phyloP scores from a whole-genome alignment of 2,113 vertebrate genomes.

The Stictonetta naevosa region DNA sequence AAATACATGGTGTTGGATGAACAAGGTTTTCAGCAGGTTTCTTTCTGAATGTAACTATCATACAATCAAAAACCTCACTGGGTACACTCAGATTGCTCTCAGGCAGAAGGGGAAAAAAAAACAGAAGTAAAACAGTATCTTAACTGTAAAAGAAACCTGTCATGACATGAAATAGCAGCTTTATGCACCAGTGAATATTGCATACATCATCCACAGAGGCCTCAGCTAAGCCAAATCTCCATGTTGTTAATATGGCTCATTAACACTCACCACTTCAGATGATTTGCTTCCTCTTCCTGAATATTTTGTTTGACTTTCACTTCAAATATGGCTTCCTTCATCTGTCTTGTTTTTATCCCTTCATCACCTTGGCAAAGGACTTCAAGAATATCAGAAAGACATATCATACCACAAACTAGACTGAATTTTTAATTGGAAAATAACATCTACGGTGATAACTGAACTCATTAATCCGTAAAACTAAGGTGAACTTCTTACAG shows the following conservation, averaged over 20 bases:
- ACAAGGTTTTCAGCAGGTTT: background rate
- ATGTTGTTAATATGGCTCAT: background rate
- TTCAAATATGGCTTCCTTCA: conserved; percentile 87
- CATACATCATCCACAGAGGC: background rate
- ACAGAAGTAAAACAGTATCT: background rate
- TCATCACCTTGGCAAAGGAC: conserved; percentile 66
- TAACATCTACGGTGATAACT: background rate
- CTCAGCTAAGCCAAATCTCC: background rate
- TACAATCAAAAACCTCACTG: background rate
- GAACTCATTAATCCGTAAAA: background rate
- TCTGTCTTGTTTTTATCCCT: conserved; percentile 74
- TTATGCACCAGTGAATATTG: background rate
- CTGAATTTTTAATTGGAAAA: background rate
- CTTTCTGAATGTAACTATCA: background rate
- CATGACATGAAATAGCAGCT: background rate
- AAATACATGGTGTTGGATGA: background rate
- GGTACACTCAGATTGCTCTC: background rate
- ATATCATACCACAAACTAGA: background rate
- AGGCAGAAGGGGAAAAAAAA: background rate
- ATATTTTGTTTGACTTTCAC: conserved; percentile 79
- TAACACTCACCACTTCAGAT: conserved; percentile 82
- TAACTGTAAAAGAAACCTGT: background rate
- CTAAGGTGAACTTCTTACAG: background rate
- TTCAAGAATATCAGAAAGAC: conserved; percentile 39
- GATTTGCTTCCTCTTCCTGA: conserved; percentile 79